Conservation (phyloP, 2,113 vertebrate species). For the Campylomormyrus numenius region DNA sequence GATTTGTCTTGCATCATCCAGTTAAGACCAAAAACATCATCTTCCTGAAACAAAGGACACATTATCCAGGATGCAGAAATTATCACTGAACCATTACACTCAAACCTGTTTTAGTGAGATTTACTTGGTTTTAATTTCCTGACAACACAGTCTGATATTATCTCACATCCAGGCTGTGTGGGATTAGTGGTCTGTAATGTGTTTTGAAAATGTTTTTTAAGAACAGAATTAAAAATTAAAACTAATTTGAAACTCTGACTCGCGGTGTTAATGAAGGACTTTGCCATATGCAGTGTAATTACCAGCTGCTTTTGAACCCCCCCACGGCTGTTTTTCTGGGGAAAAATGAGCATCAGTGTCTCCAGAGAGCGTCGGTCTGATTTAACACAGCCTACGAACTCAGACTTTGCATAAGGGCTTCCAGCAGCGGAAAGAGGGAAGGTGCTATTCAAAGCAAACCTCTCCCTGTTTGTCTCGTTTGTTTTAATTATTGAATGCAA, state of each 20-base stretch:
- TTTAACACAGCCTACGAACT: constrained; percentile 36
- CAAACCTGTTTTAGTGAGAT: background rate
- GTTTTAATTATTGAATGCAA: background rate
- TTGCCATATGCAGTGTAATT: constrained; percentile 41
- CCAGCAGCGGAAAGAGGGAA: constrained; percentile 30
- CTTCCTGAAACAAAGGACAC: background rate
- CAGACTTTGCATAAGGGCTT: constrained; percentile 33
- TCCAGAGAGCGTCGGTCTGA: constrained; percentile 29
- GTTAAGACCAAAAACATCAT: background rate
- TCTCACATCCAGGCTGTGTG: background rate
- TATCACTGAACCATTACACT: background rate
- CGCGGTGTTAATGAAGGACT: constrained; percentile 35
- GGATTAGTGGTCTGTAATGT: background rate
- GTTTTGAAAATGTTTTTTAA: constrained; percentile 23
- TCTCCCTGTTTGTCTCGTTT: constrained; percentile 25
- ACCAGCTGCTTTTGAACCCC: constrained; percentile 39
- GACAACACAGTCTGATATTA: background rate
- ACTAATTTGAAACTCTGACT: constrained; percentile 40
- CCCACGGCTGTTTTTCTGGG: constrained; percentile 31
- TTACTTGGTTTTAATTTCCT: background rate
- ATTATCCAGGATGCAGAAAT: background rate
- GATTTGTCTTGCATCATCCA: background rate
- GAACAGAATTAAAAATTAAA: constrained; percentile 31
- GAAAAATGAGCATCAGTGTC: constrained; percentile 32
- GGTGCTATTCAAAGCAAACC: constrained; percentile 31